A percentile compares a stretch with the other conserved stretches of the same genome.
Evolutionary conservation across 1,140 invertebrate genomes (phyloP).

Genomic region (Homalodisca vitripennis): DNA sequence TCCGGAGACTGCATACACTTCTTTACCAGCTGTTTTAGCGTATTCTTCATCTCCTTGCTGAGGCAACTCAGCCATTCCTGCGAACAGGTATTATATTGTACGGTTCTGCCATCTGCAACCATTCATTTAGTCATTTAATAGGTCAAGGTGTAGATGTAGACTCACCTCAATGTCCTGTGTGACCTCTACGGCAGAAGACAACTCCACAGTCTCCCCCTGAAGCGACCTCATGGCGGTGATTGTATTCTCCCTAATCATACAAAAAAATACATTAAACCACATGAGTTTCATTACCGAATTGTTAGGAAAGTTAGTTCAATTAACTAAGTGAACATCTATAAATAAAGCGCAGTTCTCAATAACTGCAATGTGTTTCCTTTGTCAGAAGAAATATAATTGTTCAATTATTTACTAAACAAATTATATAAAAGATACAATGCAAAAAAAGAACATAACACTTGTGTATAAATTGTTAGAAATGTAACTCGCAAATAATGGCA

Average conservation of each 20-base stretch:
- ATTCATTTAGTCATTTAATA: neutral
- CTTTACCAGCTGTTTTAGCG: conserved; percentile 64
- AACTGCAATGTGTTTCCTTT: too few species aligned
- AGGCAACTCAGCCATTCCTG: conserved; percentile 81
- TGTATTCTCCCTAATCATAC: conserved; percentile 57
- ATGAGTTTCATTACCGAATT: too few species aligned
- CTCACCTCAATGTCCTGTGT: conserved; percentile 76
- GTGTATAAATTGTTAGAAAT: too few species aligned
- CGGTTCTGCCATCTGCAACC: neutral
- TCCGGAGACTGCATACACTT: conserved; percentile 72
- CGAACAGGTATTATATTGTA: conserved; percentile 38
- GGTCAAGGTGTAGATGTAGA: neutral
- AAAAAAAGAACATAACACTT: too few species aligned
- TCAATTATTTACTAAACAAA: too few species aligned
- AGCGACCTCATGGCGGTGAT: conserved; percentile 77
- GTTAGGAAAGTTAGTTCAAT: too few species aligned
- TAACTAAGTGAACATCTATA: too few species aligned
- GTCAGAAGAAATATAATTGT: too few species aligned
- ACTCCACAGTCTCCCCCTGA: conserved; percentile 79
- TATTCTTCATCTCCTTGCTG: conserved; percentile 77
- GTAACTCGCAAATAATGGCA: too few species aligned
- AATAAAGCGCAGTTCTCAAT: too few species aligned
- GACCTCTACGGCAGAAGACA: conserved; percentile 75
- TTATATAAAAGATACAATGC: too few species aligned
- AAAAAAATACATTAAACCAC: too few species aligned